phyloP scores from a whole-genome alignment of 2,797 vertebrate species.

The Mormyrus proboscirostris region DNA sequence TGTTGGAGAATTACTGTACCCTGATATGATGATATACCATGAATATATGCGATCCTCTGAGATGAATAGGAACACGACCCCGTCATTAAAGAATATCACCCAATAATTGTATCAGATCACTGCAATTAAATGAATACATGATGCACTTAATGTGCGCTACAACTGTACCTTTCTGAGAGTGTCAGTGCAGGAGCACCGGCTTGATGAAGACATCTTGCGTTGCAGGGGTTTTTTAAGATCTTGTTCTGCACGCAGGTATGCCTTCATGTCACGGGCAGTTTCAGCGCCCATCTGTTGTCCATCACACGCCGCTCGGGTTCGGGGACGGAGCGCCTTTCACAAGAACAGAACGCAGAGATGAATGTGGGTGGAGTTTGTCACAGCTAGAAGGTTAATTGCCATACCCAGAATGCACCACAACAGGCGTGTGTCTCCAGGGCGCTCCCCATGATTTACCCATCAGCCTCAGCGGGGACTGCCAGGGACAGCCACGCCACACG shows the following conservation, averaged over 20 bases:
- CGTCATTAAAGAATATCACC: not conserved
- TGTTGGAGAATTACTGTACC: not conserved
- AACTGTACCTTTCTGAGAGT: not conserved
- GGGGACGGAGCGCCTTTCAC: not conserved
- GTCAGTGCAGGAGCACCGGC: not conserved
- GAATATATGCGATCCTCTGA: not conserved
- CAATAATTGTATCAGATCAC: not conserved
- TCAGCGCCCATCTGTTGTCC: not conserved
- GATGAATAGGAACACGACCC: not conserved
- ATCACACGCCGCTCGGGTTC: not conserved
- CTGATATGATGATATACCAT: not conserved
- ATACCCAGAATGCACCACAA: not conserved
- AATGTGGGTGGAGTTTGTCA: not conserved
- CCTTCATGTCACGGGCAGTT: not conserved
- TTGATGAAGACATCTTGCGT: not conserved
- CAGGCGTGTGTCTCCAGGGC: not conserved
- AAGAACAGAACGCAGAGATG: not conserved
- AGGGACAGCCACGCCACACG: not conserved
- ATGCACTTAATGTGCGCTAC: not conserved
- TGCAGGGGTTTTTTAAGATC: not conserved
- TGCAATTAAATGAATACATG: not conserved
- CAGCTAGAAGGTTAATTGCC: slow-evolving; percentile 1
- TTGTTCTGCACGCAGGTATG: not conserved
- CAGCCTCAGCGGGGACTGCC: not conserved
- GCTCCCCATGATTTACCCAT: not conserved